Conservation (phyloP, 2,888 invertebrate genomes). For the Agonopterix arenella region DNA sequence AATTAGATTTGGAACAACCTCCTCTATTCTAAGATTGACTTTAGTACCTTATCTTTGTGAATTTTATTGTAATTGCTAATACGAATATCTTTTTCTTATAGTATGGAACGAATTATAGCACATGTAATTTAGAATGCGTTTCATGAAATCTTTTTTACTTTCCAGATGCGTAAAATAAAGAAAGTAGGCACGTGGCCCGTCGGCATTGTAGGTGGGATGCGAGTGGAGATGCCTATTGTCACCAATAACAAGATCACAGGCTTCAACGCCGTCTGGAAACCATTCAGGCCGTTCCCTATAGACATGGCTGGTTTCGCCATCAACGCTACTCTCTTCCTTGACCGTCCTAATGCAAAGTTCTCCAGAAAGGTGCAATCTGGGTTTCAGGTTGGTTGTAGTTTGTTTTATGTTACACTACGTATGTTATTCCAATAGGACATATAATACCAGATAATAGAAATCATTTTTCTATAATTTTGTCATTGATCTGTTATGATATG, state of each 20-base stretch:
- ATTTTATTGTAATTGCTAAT: no score
- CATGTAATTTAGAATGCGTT: neutral
- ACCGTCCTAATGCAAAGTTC: conserved; percentile 85
- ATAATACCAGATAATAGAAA: no score
- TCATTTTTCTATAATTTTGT: no score
- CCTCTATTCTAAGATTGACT: no score
- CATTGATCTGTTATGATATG: no score
- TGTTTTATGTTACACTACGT: neutral
- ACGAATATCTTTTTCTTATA: no score
- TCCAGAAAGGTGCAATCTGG: conserved; percentile 92
- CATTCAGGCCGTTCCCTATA: conserved; percentile 94
- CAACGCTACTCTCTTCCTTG: conserved; percentile 84
- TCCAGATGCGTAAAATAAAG: conserved; percentile 86
- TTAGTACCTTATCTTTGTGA: no score
- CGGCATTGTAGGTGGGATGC: conserved; percentile 95
- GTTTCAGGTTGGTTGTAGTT: conserved; percentile 76
- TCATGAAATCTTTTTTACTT: neutral
- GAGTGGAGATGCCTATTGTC: conserved; percentile 93
- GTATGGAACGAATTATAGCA: no score
- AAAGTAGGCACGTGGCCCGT: conserved; percentile 97
- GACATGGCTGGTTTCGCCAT: conserved; percentile 99
- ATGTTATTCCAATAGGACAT: no score
- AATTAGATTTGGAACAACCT: no score
- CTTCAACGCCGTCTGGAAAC: conserved; percentile 89
- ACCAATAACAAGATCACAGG: conserved; percentile 72